A percentile compares a stretch with the other conserved stretches of the same genome.
Evolutionary conservation across 2,797 vertebrate genomes (phyloP).

Genomic region (Cynodonichthys magdalenae): DNA sequence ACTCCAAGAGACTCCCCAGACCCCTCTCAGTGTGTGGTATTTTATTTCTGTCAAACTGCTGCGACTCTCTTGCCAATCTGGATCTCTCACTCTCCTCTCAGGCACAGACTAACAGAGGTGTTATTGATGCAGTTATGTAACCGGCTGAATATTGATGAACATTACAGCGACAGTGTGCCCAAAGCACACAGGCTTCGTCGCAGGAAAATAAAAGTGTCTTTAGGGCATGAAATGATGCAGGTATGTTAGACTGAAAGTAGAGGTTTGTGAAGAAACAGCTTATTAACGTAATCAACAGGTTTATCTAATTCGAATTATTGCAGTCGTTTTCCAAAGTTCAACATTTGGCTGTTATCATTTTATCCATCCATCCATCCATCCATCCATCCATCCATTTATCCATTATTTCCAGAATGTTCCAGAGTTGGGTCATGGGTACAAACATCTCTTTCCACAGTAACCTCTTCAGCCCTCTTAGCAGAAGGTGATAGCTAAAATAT

Average conservation of each 20-base stretch:
- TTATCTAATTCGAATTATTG: too few species aligned
- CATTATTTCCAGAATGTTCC: too few species aligned
- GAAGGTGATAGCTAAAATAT: too few species aligned
- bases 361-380: too few species aligned
- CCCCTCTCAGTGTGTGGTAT: slow-evolving; percentile 1
- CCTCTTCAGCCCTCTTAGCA: too few species aligned
- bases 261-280: neutral
- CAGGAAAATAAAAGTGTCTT: slow-evolving; percentile 12
- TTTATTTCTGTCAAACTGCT: slow-evolving; percentile 45
- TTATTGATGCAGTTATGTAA: slow-evolving; percentile 68
- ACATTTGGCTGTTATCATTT: too few species aligned
- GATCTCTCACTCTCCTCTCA: slow-evolving; percentile 44
- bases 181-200: slow-evolving; percentile 30
- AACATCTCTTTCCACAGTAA: too few species aligned
- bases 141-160: slow-evolving; percentile 70
- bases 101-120: slow-evolving; percentile 48
- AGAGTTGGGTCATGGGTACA: too few species aligned
- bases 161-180: slow-evolving; percentile 44
- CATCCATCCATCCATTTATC: too few species aligned
- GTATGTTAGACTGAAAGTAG: slow-evolving; percentile 7
- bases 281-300: too few species aligned
- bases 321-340: too few species aligned
- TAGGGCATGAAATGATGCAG: slow-evolving; percentile 13
- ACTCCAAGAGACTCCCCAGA: slow-evolving; percentile 8
- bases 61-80: slow-evolving; percentile 39